Percentiles rank a stretch among this genome's conserved stretches.
Evolutionary conservation across 2,888 invertebrate species (phyloP).

Genomic region (Apamea anceps): DNA sequence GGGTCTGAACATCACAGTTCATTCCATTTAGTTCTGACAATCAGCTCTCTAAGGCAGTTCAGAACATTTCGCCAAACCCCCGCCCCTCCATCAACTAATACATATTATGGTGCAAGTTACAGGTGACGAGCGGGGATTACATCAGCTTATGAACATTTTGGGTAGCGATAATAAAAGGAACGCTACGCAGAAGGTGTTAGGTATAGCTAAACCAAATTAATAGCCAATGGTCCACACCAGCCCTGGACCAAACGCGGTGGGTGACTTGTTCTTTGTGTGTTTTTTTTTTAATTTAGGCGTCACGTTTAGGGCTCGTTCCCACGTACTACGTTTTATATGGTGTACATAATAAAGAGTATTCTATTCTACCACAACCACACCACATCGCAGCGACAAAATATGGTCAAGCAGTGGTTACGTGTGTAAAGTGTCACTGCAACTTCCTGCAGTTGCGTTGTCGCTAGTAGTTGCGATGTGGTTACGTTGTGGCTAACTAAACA

Average conservation of each 20-base stretch:
- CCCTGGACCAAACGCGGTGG: neutral
- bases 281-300: neutral
- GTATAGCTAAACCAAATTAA: neutral
- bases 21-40: slow-evolving; percentile 78
- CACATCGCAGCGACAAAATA: neutral
- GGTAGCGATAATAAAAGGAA: neutral
- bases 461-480: neutral
- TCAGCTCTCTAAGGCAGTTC: slow-evolving; percentile 76
- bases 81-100: slow-evolving; percentile 87
- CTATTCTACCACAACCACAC: neutral
- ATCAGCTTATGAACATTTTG: slow-evolving; percentile 9
- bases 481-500: neutral
- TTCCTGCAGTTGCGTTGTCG: neutral
- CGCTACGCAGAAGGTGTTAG: no score
- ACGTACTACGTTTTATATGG: no score
- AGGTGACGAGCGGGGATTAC: slow-evolving; percentile 6
- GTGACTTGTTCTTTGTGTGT: neutral
- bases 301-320: neutral
- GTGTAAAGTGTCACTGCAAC: neutral
- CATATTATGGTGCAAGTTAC: slow-evolving; percentile 68
- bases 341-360: no score
- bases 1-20: slow-evolving; percentile 50
- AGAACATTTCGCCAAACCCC: slow-evolving; percentile 82
- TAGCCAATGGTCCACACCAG: neutral
- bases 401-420: neutral